These are phyloP conservation scores for Oppia nitens DNA, from an alignment of 1,140 invertebrate species.

Conservation along the genomic window DNA sequence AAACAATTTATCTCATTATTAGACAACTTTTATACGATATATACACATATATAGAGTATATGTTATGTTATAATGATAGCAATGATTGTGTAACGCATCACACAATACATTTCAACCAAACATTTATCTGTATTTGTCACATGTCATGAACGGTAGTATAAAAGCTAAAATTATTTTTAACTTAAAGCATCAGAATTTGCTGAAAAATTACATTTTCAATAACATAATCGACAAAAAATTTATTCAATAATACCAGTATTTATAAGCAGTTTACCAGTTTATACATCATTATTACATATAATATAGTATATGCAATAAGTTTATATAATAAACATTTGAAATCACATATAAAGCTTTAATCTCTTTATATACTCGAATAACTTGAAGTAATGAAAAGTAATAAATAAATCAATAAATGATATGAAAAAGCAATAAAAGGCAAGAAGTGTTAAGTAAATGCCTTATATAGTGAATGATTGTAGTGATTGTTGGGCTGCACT, in stretches of 20 bases:
- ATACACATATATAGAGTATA: too few relatives aligned
- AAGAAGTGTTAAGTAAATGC: not conserved
- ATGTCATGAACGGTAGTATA: not conserved
- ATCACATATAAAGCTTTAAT: not conserved
- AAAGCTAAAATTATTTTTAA: not conserved
- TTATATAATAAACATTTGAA: not conserved
- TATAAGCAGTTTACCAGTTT: not conserved
- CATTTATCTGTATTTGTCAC: not conserved
- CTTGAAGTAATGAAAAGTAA: not conserved
- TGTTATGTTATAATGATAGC: not conserved
- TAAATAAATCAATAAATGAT: not conserved
- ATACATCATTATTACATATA: too few relatives aligned
- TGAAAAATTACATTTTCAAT: too few relatives aligned
- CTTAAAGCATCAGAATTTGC: too few relatives aligned
- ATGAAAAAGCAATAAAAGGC: not conserved
- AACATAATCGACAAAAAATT: not conserved
- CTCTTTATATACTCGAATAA: not conserved
- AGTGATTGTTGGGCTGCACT: too few relatives aligned
- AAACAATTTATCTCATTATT: not conserved
- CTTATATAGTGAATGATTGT: too few relatives aligned
- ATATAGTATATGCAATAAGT: too few relatives aligned
- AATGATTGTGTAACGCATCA: not conserved
- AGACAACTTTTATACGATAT: not conserved
- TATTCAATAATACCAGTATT: too few relatives aligned
- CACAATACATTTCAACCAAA: not conserved